Evolutionary conservation across 2,888 invertebrate species (phyloP).

Genomic region (Agonopterix subpropinquella): DNA sequence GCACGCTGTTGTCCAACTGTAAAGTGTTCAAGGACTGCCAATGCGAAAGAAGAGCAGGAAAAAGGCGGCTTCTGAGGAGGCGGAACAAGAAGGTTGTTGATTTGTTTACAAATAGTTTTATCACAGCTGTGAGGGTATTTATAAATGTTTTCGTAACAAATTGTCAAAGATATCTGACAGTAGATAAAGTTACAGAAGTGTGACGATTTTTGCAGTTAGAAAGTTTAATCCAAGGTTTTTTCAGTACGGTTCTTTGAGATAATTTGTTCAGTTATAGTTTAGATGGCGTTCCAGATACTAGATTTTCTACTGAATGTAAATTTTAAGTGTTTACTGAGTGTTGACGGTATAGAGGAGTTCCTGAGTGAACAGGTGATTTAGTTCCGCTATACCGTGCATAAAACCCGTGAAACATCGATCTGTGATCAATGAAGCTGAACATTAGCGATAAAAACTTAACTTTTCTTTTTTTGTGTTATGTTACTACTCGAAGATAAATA

Average conservation of each 20-base stretch:
- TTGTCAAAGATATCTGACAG: too few relatives aligned
- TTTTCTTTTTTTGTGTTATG: too few relatives aligned
- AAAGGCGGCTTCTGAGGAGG: conserved; percentile 57
- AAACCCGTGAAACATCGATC: background rate
- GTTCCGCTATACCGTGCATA: background rate
- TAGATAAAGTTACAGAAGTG: too few relatives aligned
- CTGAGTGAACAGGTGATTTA: conserved; percentile 5
- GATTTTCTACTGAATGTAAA: conserved; percentile 3
- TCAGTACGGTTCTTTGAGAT: background rate
- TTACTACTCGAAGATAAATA: too few relatives aligned
- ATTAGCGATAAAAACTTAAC: background rate
- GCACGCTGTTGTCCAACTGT: conserved; percentile 60
- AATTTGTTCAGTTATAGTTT: conserved; percentile 1
- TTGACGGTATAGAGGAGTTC: conserved; percentile 3
- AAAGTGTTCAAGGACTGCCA: conserved; percentile 63
- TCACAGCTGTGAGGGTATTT: conserved; percentile 1
- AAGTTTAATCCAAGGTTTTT: conserved; percentile 6
- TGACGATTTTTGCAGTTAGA: conserved; percentile 1
- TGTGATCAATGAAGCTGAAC: background rate
- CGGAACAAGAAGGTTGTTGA: conserved; percentile 40
- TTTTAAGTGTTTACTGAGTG: conserved; percentile 3
- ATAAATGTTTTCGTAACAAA: background rate
- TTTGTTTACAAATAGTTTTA: conserved; percentile 1
- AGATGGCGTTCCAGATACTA: conserved; percentile 7
- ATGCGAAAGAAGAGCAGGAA: conserved; percentile 72